phyloP scores from a whole-genome alignment of 2,888 invertebrate species.

The Lathronympha strigana region DNA sequence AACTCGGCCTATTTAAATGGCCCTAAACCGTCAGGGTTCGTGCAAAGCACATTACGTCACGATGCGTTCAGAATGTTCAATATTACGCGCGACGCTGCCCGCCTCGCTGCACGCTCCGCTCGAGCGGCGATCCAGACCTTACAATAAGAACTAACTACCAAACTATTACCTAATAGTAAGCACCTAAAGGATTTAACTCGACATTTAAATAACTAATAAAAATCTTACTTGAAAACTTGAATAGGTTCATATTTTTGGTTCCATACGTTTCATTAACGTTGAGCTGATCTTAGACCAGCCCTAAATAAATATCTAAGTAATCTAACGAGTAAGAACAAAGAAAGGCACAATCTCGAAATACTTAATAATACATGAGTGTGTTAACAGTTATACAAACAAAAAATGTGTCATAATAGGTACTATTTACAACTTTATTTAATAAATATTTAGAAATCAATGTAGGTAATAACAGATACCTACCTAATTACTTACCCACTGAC shows the following conservation, averaged over 20 bases:
- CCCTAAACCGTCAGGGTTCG: too few species aligned
- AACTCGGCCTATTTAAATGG: too few species aligned
- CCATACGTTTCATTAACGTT: neutral
- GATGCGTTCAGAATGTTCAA: too few species aligned
- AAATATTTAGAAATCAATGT: too few species aligned
- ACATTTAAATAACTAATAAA: slow-evolving; percentile 43
- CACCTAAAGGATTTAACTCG: slow-evolving; percentile 32
- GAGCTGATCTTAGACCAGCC: neutral
- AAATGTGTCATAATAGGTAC: neutral
- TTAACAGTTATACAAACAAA: neutral
- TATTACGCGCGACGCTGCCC: too few species aligned
- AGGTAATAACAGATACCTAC: neutral
- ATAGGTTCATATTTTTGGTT: slow-evolving; percentile 22
- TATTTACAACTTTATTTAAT: too few species aligned
- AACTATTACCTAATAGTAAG: slow-evolving; percentile 13
- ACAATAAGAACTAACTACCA: too few species aligned
- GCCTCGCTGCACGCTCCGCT: too few species aligned
- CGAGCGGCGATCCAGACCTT: too few species aligned
- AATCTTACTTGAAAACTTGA: slow-evolving; percentile 43
- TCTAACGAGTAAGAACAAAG: neutral
- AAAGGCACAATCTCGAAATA: neutral
- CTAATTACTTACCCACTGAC: too few species aligned
- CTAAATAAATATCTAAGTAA: neutral
- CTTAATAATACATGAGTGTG: neutral
- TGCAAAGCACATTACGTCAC: too few species aligned